phyloP scores from a whole-genome alignment of 2,113 vertebrate genomes.

The Erythrolamprus reginae region DNA sequence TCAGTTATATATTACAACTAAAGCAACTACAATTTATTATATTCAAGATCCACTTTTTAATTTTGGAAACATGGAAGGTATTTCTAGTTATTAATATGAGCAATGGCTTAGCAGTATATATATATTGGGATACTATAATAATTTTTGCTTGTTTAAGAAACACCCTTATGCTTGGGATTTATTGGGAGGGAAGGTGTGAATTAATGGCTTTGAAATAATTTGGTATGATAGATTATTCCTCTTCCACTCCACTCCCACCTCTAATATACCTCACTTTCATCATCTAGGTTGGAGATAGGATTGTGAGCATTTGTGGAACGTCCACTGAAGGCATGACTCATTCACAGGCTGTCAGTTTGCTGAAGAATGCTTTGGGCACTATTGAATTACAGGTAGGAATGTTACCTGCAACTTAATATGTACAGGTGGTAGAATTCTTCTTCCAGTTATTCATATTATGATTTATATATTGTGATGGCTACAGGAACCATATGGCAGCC shows the following conservation, averaged over 20 bases:
- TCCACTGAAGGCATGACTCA: slow-evolving; percentile 91
- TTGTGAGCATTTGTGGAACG: slow-evolving; percentile 87
- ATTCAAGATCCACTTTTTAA: neutral
- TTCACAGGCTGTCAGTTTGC: slow-evolving; percentile 84
- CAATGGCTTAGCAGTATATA: neutral
- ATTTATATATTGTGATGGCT: neutral
- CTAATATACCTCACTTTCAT: neutral
- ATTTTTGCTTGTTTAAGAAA: rapidly evolving
- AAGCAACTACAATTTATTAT: neutral
- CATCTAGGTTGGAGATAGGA: slow-evolving; percentile 89
- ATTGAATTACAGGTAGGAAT: slow-evolving; percentile 86
- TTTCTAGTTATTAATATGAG: neutral
- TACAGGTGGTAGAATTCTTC: neutral
- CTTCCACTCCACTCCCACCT: neutral
- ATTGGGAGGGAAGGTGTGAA: neutral
- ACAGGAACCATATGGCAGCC: neutral
- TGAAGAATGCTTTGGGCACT: slow-evolving; percentile 86
- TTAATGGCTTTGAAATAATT: neutral
- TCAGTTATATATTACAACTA: neutral
- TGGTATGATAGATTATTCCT: neutral
- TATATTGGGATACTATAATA: neutral
- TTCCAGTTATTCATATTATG: neutral
- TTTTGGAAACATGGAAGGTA: neutral
- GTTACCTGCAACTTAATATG: neutral
- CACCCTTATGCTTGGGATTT: neutral